Percentiles rank a stretch among this genome's conserved stretches.
Conservation (phyloP, 2,797 vertebrate species). For the Gallinago solitaria region DNA sequence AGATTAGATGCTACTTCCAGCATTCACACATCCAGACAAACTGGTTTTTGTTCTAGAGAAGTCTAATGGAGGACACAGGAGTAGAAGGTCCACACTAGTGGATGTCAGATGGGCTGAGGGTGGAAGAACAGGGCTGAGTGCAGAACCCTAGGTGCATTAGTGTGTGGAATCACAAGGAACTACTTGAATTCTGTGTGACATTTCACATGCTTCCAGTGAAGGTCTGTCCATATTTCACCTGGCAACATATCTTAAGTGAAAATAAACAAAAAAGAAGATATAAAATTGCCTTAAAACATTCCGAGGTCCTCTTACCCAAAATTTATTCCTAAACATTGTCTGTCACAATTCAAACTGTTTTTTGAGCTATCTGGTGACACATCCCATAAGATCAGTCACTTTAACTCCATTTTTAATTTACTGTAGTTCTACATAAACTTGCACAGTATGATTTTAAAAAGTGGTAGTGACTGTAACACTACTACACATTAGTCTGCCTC, state of each 20-base stretch:
- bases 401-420: not conserved
- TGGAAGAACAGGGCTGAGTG: not conserved
- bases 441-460: not conserved
- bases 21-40: not conserved
- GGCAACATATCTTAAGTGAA: not conserved
- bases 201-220: not conserved
- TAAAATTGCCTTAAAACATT: not conserved
- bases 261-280: not conserved
- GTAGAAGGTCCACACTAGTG: not conserved
- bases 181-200: not conserved
- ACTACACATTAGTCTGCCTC: not conserved
- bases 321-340: not conserved
- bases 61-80: not conserved
- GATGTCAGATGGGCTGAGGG: not conserved
- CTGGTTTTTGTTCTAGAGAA: not conserved
- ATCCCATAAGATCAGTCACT: not conserved
- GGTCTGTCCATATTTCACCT: not conserved
- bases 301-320: not conserved
- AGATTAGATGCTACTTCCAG: not conserved
- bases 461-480: not conserved
- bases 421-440: not conserved
- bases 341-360: not conserved
- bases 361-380: not conserved
- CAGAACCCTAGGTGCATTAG: not conserved
- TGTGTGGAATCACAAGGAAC: not conserved